A percentile compares a stretch with the other conserved stretches of the same genome.
These are phyloP conservation scores for Columbina picui DNA, from an alignment of 2,113 vertebrate species.

Conservation along the genomic window DNA sequence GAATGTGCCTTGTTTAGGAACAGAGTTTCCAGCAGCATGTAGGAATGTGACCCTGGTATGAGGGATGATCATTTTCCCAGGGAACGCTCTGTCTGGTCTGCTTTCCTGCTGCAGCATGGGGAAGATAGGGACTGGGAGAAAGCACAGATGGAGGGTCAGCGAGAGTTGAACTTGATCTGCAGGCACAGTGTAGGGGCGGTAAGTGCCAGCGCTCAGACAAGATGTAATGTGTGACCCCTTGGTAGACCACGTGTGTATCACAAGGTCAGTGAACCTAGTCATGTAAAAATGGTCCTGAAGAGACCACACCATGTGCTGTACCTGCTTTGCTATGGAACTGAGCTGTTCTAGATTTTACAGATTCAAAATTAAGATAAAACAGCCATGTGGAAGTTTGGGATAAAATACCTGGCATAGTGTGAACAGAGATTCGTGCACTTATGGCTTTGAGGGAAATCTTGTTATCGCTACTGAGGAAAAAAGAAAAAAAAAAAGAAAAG, in stretches of 20 bases:
- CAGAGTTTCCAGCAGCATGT: constrained; percentile 8
- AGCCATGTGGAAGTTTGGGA: neutral
- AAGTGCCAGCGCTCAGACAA: neutral
- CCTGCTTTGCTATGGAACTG: neutral
- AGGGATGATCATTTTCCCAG: constrained; percentile 48
- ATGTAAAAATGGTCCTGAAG: neutral
- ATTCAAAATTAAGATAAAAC: neutral
- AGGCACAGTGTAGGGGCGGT: rapidly evolving
- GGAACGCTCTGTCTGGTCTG: neutral
- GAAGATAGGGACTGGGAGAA: neutral
- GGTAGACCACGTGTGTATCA: neutral
- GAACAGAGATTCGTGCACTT: neutral
- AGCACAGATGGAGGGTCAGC: neutral
- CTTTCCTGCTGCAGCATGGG: neutral
- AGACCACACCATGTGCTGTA: rapidly evolving
- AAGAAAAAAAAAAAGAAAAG: too few species aligned
- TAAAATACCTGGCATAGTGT: rapidly evolving
- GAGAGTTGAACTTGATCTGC: neutral
- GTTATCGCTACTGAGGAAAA: neutral
- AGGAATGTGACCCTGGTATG: constrained; percentile 56
- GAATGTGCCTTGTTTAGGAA: constrained; percentile 55
- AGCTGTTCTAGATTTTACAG: neutral
- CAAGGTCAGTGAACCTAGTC: neutral
- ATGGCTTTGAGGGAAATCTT: neutral
- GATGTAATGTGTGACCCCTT: neutral